Base-by-base conservation (phyloP, 1,140 invertebrate species). In the Cotesia typhae region DNA sequence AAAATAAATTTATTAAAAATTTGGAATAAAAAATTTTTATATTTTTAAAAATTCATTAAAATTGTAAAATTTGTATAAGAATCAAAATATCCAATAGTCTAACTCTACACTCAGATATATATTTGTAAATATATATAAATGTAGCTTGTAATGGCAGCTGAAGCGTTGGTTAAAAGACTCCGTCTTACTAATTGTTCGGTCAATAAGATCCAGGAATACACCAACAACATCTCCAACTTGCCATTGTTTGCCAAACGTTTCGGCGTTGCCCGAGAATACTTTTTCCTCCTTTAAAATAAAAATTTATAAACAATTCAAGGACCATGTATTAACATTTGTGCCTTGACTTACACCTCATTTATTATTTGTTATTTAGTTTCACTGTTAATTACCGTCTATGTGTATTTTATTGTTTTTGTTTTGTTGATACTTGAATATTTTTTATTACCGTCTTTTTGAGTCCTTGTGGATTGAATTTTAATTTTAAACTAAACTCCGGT, bases 231-330 rank as follows among this genome's bases (percentile, higher is more conserved):
- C 96, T 81, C 94, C 94, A 81, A 95, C 92, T 86, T 94, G 92
- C 95, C 96, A 98, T 89, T 95, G 94, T 89, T 96, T 96, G 84
- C 96, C 96, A 88, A 97, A 98, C 71, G 94, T 93, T 89, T 98
- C 96, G 83, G 90, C 90, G 79, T 91, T 90, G 86, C 94, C 94
- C 86, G 91, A 92, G 89, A 92, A 95, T 83, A 95, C 93, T 92
- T 98, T 98, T 91, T 97, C 95, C 90, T 96, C 95, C 94, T 97
- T 90, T 84, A 87, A 90, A 87, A 83, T 79, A 87, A 87, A 88
- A 78, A 78, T 73, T 74, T 80, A 66, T 70, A 79, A 67, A 20
- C 70, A 78, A 82, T 79, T 84, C 64, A 75, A 67, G 63, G 65
- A 70, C 28, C n/a, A 37, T 57, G 59, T 61, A 28, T 10, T 35